phyloP scores from a whole-genome alignment of 2,888 invertebrate species.

The Caenorhabditis parvicauda region DNA sequence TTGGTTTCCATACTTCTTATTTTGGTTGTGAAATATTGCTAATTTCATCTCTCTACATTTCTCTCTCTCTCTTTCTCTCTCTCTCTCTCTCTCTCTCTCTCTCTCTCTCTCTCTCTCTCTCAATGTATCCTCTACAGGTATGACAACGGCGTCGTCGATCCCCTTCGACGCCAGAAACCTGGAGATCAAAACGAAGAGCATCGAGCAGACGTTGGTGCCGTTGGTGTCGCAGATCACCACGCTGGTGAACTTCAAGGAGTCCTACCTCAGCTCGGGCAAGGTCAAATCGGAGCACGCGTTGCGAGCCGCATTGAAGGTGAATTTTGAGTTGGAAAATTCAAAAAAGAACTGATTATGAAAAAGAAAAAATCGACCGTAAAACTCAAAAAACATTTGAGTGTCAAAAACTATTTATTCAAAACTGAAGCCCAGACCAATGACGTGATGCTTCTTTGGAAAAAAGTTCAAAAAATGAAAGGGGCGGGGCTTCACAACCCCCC shows the following conservation, averaged over 20 bases:
- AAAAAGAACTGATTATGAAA: not conserved
- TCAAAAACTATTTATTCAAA: no score
- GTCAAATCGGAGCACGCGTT: slow-evolving; percentile 70
- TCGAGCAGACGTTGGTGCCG: slow-evolving; percentile 88
- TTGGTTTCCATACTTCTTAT: not conserved
- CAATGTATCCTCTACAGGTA: slow-evolving; percentile 23
- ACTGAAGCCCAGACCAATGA: no score
- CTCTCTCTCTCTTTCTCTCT: slow-evolving; percentile 10
- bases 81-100: slow-evolving; percentile 5
- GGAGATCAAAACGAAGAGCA: slow-evolving; percentile 88
- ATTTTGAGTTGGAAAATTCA: not conserved
- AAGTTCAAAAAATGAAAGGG: no score
- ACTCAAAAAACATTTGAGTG: no score
- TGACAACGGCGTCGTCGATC: slow-evolving; percentile 9
- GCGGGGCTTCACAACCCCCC: no score
- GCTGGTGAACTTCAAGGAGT: slow-evolving; percentile 77
- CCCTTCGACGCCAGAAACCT: slow-evolving; percentile 65
- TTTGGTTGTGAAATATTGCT: not conserved
- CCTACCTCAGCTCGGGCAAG: slow-evolving; percentile 70
- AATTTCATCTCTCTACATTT: slow-evolving; percentile 7
- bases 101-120: slow-evolving; percentile 25
- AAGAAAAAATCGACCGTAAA: no score
- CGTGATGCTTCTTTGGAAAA: no score
- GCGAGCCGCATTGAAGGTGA: slow-evolving; percentile 73
- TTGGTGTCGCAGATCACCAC: slow-evolving; percentile 93